Base-by-base conservation (phyloP, 2,888 invertebrate species). In the Incurvaria masculella region DNA sequence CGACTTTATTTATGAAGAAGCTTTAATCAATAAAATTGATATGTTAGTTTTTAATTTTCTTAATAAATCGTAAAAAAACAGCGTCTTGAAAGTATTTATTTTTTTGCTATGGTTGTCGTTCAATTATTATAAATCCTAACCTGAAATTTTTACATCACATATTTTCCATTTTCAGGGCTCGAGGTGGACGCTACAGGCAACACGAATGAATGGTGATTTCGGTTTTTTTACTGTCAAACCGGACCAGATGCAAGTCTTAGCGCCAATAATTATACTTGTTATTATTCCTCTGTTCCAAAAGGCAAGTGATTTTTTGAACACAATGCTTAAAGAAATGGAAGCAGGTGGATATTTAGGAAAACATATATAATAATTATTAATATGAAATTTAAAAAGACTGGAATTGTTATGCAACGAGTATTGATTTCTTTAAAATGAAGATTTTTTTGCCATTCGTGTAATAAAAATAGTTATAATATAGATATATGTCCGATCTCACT, bases 241-340 rank as follows among this genome's bases (percentile, higher is more conserved):
- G 0, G 95, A 96, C 64, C 94, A 94, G 65, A 86, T 94, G 82
- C 91, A 91, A 76, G 88, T 91, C 6, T 60, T 90, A 2, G 88
- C 87, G 63, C 91, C 92, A 0, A 66, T 89, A 2, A 69, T 88
- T 26, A 87, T 92, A 49, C 67, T 93, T 1, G 60, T 83, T 2
- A 78, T 90, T 51, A 91, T 93, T 55, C 91, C 92, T 1, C 49
- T 87, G 1, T 84, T 84, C 55, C 84, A 87, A 58, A 80, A 81
- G 64, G 72, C 72, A 50, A 61, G 21, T 88, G 88, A 61, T 88
- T 88, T 0, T 27, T 82, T 0, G 62, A 87, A 26, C 69, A 66
- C 6, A 84, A 81, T 58, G 20, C 19, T 38, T 33, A 45, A 20
- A 38, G 20, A 20, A 38, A 45, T 33, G 33, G 45, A 38, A 8